These are phyloP conservation scores for Plebejus melissa DNA, from an alignment of 2,888 invertebrate species.

Conservation along the genomic window DNA sequence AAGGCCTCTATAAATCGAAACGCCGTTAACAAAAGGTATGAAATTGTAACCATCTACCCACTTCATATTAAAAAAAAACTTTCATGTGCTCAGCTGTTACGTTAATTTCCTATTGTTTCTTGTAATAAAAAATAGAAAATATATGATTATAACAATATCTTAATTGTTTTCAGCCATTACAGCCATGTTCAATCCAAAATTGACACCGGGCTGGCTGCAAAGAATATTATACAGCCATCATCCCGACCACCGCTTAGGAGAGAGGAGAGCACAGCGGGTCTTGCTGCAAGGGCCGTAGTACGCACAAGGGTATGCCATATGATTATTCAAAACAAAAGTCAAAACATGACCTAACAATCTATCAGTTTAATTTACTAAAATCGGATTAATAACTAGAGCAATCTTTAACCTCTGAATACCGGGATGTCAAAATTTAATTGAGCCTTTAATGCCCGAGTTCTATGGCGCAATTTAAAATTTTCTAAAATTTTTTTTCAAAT, in stretches of 20 bases:
- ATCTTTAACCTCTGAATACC: no score
- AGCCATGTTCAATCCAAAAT: conserved; percentile 71
- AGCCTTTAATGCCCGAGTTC: no score
- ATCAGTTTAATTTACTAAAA: background rate
- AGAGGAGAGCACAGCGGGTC: conserved; percentile 66
- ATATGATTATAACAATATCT: background rate
- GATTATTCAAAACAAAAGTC: background rate
- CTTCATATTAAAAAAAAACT: background rate
- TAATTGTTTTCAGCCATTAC: conserved; percentile 52
- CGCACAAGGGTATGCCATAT: conserved; percentile 53
- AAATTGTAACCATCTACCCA: conserved; percentile 27
- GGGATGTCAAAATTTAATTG: no score
- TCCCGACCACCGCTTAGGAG: conserved; percentile 58
- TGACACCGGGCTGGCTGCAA: conserved; percentile 60
- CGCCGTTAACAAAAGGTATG: conserved; percentile 50
- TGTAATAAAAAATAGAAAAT: background rate
- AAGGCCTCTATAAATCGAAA: conserved; percentile 49
- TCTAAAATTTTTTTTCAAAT: no score
- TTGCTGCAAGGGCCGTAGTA: conserved; percentile 56
- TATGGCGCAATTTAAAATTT: no score
- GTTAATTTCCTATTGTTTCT: no score
- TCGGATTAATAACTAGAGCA: background rate
- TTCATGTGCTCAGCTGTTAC: background rate
- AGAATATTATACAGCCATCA: conserved; percentile 48
- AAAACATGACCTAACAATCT: background rate